Conservation (phyloP, 2,888 invertebrate genomes). For the Pandemis heparana region DNA sequence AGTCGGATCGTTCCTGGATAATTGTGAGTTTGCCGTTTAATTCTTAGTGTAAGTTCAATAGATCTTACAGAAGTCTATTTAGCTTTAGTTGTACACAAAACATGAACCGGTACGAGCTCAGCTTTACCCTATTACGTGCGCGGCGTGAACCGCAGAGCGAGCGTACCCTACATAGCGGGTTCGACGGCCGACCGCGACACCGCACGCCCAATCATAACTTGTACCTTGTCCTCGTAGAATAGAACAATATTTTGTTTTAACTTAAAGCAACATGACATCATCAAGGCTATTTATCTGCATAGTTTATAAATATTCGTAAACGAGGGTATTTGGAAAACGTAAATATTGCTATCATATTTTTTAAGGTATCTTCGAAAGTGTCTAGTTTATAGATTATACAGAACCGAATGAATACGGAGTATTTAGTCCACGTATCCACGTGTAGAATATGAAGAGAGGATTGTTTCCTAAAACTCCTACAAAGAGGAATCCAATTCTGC, state of each 20-base stretch:
- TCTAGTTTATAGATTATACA: neutral
- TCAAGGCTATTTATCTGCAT: neutral
- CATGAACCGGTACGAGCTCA: constrained; percentile 1
- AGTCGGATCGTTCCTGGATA: too few relatives aligned
- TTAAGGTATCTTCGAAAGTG: neutral
- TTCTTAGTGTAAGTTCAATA: neutral
- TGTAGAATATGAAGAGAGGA: too few relatives aligned
- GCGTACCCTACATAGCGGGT: constrained; percentile 57
- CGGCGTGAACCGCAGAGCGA: constrained; percentile 48
- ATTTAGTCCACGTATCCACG: too few relatives aligned
- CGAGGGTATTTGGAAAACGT: neutral
- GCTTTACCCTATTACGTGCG: constrained; percentile 51
- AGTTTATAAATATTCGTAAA: neutral
- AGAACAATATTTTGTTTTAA: constrained; percentile 26
- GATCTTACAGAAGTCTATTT: neutral
- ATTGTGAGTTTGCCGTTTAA: neutral
- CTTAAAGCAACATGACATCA: constrained; percentile 19
- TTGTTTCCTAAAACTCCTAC: too few relatives aligned
- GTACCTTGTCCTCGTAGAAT: constrained; percentile 33
- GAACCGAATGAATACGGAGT: neutral
- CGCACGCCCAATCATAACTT: constrained; percentile 46
- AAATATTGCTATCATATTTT: neutral
- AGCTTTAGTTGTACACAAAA: too few relatives aligned
- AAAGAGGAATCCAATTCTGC: too few relatives aligned
- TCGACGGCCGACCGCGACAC: constrained; percentile 76